phyloP scores from a whole-genome alignment of 2,888 invertebrate genomes.

The Apamea anceps region DNA sequence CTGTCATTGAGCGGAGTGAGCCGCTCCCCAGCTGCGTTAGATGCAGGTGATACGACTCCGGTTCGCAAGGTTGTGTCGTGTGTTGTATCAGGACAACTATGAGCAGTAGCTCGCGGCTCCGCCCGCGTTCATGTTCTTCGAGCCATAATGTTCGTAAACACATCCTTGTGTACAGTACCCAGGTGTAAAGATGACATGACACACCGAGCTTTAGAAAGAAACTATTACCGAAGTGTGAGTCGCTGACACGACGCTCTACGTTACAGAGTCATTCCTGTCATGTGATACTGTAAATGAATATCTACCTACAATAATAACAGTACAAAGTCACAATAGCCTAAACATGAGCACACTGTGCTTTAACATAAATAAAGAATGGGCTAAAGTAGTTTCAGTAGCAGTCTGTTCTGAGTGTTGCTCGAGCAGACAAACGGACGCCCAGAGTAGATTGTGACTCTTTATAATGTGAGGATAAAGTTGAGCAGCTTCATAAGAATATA shows the following conservation, averaged over 20 bases:
- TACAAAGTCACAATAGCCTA: no score
- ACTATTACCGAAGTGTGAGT: not conserved
- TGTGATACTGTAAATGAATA: not conserved
- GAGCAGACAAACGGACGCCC: not conserved
- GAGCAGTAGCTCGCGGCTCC: not conserved
- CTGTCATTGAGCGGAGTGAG: not conserved
- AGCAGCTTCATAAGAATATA: not conserved
- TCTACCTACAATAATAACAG: not conserved
- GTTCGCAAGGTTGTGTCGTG: conserved; percentile 33
- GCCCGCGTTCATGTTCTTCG: not conserved
- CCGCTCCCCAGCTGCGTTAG: not conserved
- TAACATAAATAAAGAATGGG: not conserved
- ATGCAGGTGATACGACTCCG: conserved; percentile 23
- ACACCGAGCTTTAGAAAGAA: not conserved
- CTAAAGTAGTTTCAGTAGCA: not conserved
- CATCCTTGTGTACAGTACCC: not conserved
- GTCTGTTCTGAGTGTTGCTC: not conserved
- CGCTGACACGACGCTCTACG: not conserved
- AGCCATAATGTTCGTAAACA: not conserved
- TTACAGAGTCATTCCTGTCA: not conserved
- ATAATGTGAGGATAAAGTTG: not conserved
- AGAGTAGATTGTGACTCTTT: no score
- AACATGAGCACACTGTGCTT: no score
- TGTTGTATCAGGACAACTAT: not conserved
- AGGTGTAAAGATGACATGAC: not conserved